phyloP scores from a whole-genome alignment of 1,140 invertebrate species.

The Zaprionus tsacasi region DNA sequence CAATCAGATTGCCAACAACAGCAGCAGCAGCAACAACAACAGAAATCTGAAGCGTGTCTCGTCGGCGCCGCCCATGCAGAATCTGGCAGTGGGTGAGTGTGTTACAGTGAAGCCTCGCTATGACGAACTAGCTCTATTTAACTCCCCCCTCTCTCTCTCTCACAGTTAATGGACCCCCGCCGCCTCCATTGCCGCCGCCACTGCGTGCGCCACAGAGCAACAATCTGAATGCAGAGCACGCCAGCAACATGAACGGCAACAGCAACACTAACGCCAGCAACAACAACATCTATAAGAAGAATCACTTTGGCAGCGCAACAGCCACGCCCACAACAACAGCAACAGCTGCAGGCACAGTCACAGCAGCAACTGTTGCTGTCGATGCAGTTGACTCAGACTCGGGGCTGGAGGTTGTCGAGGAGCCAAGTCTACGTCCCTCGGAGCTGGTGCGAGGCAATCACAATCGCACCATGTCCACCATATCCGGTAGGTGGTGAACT shows the following conservation, averaged over 20 bases:
- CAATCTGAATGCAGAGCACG: constrained; percentile 44
- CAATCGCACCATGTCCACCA: constrained; percentile 84
- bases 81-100: constrained; percentile 74
- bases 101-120: constrained; percentile 14
- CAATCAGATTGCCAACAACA: constrained; percentile 45
- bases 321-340: constrained; percentile 1
- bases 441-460: constrained; percentile 86
- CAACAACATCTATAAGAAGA: constrained; percentile 58
- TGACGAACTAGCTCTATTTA: neutral
- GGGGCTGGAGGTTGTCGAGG: constrained; percentile 86
- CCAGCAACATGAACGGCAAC: constrained; percentile 35
- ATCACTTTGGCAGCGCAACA: constrained; percentile 32
- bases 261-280: neutral
- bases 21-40: constrained; percentile 43
- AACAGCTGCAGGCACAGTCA: constrained; percentile 16
- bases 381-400: constrained; percentile 81
- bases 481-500: constrained; percentile 70
- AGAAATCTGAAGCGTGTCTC: constrained; percentile 85
- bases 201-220: constrained; percentile 80
- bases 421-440: constrained; percentile 87
- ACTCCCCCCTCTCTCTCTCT: constrained; percentile 10
- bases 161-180: constrained; percentile 85
- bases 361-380: neutral
- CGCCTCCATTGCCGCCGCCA: constrained; percentile 87
- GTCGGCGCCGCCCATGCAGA: constrained; percentile 85